Percentiles rank a stretch among this genome's conserved stretches.
Evolutionary conservation across 2,797 vertebrate genomes (phyloP).

Genomic region (Macrochelys suwanniensis): DNA sequence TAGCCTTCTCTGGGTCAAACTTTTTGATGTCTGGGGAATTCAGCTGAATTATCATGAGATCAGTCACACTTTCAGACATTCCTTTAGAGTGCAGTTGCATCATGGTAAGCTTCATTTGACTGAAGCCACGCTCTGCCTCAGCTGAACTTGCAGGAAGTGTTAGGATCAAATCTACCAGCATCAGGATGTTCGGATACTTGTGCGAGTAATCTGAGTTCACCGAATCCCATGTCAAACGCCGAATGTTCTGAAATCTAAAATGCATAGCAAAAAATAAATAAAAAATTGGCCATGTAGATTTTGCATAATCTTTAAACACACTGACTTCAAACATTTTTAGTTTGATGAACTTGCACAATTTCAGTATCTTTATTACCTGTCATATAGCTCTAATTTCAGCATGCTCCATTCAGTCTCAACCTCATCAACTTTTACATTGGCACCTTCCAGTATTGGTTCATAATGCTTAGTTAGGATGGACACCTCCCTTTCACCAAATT

Average conservation of each 20-base stretch:
- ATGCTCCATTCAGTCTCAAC: slow-evolving; percentile 71
- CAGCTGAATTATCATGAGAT: slow-evolving; percentile 76
- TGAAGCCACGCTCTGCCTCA: slow-evolving; percentile 72
- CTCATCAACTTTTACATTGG: slow-evolving; percentile 67
- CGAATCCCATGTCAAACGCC: slow-evolving; percentile 72
- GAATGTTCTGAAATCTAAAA: slow-evolving; percentile 77
- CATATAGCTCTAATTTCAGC: slow-evolving; percentile 76
- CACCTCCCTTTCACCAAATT: slow-evolving; percentile 77
- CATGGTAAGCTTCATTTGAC: slow-evolving; percentile 60
- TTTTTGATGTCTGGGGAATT: slow-evolving; percentile 74
- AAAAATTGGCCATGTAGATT: neutral
- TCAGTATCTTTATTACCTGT: slow-evolving; percentile 52
- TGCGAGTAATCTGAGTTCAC: slow-evolving; percentile 75
- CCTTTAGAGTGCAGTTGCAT: slow-evolving; percentile 32
- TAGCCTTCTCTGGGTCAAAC: slow-evolving; percentile 72
- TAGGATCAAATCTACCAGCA: slow-evolving; percentile 72
- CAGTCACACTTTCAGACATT: slow-evolving; percentile 54
- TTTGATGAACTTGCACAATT: neutral
- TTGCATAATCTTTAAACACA: neutral
- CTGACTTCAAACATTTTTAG: neutral
- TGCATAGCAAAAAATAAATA: neutral
- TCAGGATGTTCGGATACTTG: slow-evolving; percentile 78
- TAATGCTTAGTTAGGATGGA: slow-evolving; percentile 70
- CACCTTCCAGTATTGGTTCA: slow-evolving; percentile 66
- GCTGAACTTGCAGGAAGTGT: slow-evolving; percentile 72